Conservation (phyloP, 2,888 invertebrate genomes). For the Agriopis leucophaearia region DNA sequence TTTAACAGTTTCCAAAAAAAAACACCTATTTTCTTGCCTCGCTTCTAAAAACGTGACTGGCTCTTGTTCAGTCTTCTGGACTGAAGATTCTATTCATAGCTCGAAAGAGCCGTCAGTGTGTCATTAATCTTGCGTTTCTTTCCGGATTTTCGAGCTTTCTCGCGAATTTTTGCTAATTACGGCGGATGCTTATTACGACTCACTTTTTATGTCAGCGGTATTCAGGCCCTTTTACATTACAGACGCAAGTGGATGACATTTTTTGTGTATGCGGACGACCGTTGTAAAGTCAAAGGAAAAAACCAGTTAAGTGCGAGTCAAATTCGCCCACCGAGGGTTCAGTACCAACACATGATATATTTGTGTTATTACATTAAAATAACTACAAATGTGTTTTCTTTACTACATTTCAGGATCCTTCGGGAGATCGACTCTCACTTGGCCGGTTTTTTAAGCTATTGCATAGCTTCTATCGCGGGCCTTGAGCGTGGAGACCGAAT, state of each 20-base stretch:
- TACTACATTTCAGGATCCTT: too few species aligned
- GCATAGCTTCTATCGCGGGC: too few species aligned
- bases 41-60: background rate
- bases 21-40: background rate
- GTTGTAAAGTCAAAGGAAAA: background rate
- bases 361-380: background rate
- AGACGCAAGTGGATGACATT: background rate
- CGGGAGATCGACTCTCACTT: too few species aligned
- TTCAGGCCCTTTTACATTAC: background rate
- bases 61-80: background rate
- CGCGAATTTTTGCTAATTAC: conserved; percentile 24
- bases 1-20: too few species aligned
- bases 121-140: conserved; percentile 32
- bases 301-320: background rate
- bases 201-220: conserved; percentile 1
- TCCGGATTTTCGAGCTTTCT: conserved; percentile 5
- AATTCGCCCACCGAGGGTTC: too few species aligned
- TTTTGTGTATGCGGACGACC: background rate
- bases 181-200: background rate
- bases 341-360: too few species aligned
- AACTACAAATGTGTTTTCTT: too few species aligned
- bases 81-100: conserved; percentile 32
- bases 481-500: too few species aligned
- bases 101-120: conserved; percentile 13
- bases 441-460: too few species aligned